Conservation (phyloP, 37 sponge, comb jelly and placozoan species). For the Dysidea cf. avara region DNA sequence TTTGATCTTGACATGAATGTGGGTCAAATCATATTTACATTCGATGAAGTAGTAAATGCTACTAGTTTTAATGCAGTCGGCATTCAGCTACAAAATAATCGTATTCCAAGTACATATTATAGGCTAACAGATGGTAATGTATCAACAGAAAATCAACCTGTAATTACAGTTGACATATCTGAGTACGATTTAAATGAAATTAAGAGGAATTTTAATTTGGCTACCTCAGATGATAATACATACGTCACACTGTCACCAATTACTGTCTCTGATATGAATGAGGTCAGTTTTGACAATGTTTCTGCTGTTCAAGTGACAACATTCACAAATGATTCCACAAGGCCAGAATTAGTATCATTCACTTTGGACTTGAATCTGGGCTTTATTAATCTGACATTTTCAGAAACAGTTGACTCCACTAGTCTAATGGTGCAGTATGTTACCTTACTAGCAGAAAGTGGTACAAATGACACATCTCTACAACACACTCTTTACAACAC, state of each 20-base stretch:
- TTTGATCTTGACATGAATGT: conserved; percentile 68
- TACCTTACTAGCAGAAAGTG: conserved; percentile 37
- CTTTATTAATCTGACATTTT: conserved; percentile 61
- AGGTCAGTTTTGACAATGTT: conserved; percentile 14
- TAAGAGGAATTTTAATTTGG: conserved; percentile 60
- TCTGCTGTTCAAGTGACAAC: conserved; percentile 34
- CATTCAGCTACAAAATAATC: conserved; percentile 40
- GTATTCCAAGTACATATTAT: conserved; percentile 27
- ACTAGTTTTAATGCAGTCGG: conserved; percentile 46
- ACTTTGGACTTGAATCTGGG: conserved; percentile 65
- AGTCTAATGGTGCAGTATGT: conserved; percentile 50
- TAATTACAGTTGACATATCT: conserved; percentile 57
- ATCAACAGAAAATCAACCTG: conserved; percentile 43
- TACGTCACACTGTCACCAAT: conserved; percentile 41
- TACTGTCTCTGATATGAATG: conserved; percentile 65
- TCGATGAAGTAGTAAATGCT: conserved; percentile 79
- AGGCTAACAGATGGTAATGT: conserved; percentile 45
- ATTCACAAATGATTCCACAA: conserved; percentile 62
- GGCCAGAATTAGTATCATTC: conserved; percentile 60
- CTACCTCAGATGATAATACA: conserved; percentile 55
- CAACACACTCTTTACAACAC: conserved; percentile 25
- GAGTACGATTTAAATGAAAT: conserved; percentile 69
- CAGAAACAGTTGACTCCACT: conserved; percentile 85
- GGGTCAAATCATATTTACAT: conserved; percentile 61
- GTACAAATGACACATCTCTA: conserved; percentile 23